These are phyloP conservation scores for Rhinella marina DNA, from an alignment of 2,797 vertebrate species.

Conservation along the genomic window DNA sequence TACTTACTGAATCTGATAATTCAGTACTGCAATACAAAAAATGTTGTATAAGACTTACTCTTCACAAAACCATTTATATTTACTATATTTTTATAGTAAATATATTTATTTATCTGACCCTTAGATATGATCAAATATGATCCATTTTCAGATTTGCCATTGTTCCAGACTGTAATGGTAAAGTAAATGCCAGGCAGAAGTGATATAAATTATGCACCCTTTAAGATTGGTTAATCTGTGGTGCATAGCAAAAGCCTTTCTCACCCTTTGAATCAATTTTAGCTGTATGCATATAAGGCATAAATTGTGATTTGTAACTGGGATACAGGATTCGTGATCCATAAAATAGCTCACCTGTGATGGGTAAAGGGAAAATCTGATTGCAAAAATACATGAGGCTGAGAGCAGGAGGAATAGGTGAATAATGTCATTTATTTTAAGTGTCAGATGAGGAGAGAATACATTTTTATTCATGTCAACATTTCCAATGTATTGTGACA, in stretches of 20 bases:
- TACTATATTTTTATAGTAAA: no score
- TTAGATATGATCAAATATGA: background rate
- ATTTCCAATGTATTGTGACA: conserved; percentile 32
- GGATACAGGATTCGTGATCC: conserved; percentile 44
- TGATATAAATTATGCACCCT: conserved; percentile 56
- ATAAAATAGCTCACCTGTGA: conserved; percentile 45
- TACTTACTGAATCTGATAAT: background rate
- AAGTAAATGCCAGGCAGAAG: conserved; percentile 31
- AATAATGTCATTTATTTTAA: conserved; percentile 39
- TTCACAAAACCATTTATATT: background rate
- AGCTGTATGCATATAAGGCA: conserved; percentile 43
- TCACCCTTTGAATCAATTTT: conserved; percentile 41
- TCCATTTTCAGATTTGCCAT: conserved; percentile 15
- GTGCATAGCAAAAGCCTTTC: conserved; percentile 51
- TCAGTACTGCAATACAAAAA: background rate
- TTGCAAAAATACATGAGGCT: conserved; percentile 46
- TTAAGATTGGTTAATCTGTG: conserved; percentile 53
- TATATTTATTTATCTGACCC: conserved; percentile 8
- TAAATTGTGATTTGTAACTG: conserved; percentile 56
- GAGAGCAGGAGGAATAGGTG: conserved; percentile 25
- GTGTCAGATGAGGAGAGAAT: conserved; percentile 12
- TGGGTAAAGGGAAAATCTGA: conserved; percentile 32
- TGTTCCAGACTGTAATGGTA: conserved; percentile 35
- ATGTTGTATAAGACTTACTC: background rate
- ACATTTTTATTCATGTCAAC: conserved; percentile 31